Percentiles rank a stretch among this genome's conserved stretches.
phyloP scores from a whole-genome alignment of 2,797 vertebrate species.

The Echeneis naucrates region DNA sequence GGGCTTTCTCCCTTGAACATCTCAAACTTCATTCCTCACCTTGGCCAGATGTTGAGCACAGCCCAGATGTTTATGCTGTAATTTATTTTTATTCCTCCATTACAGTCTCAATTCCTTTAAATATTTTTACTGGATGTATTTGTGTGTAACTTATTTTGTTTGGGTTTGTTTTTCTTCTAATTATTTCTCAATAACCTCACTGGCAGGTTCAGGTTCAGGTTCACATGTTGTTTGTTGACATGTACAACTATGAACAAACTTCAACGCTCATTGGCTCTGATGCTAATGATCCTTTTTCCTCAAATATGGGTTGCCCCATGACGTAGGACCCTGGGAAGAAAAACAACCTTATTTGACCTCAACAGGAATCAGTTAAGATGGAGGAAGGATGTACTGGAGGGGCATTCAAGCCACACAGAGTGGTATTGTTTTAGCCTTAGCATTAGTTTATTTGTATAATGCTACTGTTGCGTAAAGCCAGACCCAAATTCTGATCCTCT shows the following conservation, averaged over 20 bases:
- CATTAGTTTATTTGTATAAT: conserved; percentile 67
- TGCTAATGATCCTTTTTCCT: conserved; percentile 35
- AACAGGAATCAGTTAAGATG: conserved; percentile 15
- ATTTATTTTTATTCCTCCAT: not conserved
- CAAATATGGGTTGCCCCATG: conserved; percentile 7
- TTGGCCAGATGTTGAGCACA: not conserved
- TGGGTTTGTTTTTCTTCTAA: not conserved
- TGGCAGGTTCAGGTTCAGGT: not conserved
- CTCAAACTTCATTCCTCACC: not conserved
- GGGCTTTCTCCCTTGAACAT: too few relatives aligned
- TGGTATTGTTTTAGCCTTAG: conserved; percentile 65
- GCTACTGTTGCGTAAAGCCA: conserved; percentile 64
- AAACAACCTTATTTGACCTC: conserved; percentile 34
- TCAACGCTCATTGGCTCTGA: conserved; percentile 45
- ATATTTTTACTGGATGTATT: conserved; percentile 3
- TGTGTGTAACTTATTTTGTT: not conserved
- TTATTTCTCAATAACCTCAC: conserved; percentile 2
- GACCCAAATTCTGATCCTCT: conserved; percentile 77
- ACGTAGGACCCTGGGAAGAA: conserved; percentile 6
- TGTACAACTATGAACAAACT: conserved; percentile 29
- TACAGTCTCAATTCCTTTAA: not conserved
- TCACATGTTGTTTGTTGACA: conserved; percentile 11
- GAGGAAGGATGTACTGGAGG: conserved; percentile 19
- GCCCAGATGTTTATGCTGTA: not conserved
- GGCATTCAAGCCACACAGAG: conserved; percentile 58